Conservation (phyloP, 2,797 vertebrate genomes). For the Poeciliopsis turneri region DNA sequence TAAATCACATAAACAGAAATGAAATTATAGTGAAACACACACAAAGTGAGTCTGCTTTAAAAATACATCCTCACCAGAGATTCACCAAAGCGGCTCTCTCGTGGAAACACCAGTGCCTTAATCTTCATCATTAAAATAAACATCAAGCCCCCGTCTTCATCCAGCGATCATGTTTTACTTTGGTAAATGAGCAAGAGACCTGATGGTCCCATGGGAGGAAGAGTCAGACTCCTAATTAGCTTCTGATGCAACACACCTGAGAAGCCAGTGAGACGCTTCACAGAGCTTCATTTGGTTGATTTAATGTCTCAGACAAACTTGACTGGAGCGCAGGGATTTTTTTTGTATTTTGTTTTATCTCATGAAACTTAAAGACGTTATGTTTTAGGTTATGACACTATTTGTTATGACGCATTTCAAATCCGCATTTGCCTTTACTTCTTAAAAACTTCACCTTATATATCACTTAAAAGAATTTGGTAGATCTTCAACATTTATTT, state of each 20-base stretch:
- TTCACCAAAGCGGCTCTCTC: constrained; percentile 7
- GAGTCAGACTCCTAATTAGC: constrained; percentile 48
- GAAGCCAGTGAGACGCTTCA: constrained; percentile 13
- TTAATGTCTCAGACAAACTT: constrained; percentile 1
- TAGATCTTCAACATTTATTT: not conserved
- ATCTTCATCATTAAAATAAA: constrained; percentile 26
- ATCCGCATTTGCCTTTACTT: not conserved
- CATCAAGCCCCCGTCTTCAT: not conserved
- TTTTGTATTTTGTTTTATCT: not conserved
- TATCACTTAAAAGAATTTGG: not conserved
- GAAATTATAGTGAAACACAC: not conserved
- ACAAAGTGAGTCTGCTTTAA: not conserved
- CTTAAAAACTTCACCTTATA: not conserved
- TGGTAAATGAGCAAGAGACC: constrained; percentile 33
- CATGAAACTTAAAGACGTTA: not conserved
- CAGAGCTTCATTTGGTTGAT: constrained; percentile 29
- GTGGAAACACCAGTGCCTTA: constrained; percentile 17
- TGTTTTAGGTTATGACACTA: too few species aligned
- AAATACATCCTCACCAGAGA: constrained; percentile 8
- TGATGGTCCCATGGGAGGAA: constrained; percentile 31
- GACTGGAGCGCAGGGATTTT: not conserved
- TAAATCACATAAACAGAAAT: not conserved
- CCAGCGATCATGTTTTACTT: constrained; percentile 17
- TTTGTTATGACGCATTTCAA: too few species aligned
- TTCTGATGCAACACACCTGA: constrained; percentile 60